A percentile compares a stretch with the other conserved stretches of the same genome.
phyloP scores from a whole-genome alignment of 1,140 invertebrate genomes.

The Drosophila grimshawi region DNA sequence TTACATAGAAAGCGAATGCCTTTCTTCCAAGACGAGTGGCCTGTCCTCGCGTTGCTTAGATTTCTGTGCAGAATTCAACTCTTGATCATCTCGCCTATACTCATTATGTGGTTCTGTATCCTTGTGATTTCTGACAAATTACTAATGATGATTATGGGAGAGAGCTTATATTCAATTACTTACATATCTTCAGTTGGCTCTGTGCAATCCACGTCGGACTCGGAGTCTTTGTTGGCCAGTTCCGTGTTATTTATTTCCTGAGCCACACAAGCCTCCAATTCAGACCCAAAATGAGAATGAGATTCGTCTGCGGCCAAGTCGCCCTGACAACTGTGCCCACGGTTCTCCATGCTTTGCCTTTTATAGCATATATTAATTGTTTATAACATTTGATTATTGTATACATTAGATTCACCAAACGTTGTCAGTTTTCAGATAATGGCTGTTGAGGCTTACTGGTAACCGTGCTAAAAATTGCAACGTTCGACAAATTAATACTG shows the following conservation, averaged over 20 bases:
- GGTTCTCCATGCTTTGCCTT: conserved; percentile 2
- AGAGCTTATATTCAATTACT: conserved; percentile 6
- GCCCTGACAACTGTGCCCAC: conserved; percentile 38
- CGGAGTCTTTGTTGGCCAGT: neutral
- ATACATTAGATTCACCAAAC: conserved; percentile 6
- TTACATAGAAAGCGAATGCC: conserved; percentile 64
- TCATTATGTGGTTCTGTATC: neutral
- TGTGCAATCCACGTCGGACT: neutral
- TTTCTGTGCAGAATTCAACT: neutral
- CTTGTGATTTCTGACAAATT: neutral
- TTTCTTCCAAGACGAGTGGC: conserved; percentile 56
- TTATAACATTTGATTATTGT: conserved; percentile 27
- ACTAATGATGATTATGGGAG: neutral
- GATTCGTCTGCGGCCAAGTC: conserved; percentile 51
- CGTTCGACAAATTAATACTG: neutral
- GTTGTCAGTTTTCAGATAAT: neutral
- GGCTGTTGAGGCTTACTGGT: neutral
- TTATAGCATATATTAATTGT: conserved; percentile 33
- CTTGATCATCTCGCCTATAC: neutral
- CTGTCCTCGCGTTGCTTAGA: conserved; percentile 28
- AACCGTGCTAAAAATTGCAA: conserved; percentile 1
- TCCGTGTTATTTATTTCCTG: neutral
- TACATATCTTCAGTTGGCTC: conserved; percentile 24
- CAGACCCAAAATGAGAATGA: conserved; percentile 23
- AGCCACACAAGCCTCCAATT: neutral